phyloP scores from a whole-genome alignment of 2,113 vertebrate genomes.

The Neodontobutis hainanensis region DNA sequence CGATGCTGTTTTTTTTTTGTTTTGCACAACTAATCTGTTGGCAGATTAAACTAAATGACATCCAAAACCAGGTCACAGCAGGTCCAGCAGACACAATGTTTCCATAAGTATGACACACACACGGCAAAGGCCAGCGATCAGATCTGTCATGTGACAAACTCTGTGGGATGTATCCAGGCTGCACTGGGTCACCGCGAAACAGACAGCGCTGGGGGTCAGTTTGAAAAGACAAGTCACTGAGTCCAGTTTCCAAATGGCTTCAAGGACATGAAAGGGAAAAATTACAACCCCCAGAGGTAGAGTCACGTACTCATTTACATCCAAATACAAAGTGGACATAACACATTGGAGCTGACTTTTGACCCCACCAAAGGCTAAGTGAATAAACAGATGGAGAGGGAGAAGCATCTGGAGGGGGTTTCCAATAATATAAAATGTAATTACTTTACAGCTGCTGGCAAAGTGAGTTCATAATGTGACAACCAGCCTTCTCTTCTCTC shows the following conservation, averaged over 20 bases:
- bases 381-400: conserved; percentile 53
- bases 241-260: conserved; percentile 25
- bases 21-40: background rate
- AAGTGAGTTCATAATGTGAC: conserved; percentile 54
- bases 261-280: conserved; percentile 37
- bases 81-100: conserved; percentile 13
- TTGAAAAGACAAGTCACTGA: background rate
- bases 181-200: background rate
- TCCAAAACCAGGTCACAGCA: conserved; percentile 2
- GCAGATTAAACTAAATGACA: conserved; percentile 10
- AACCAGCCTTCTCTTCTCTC: conserved; percentile 22
- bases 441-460: conserved; percentile 51
- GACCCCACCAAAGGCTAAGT: conserved; percentile 33
- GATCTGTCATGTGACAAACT: conserved; percentile 23
- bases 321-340: conserved; percentile 21
- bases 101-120: conserved; percentile 17
- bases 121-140: conserved; percentile 11
- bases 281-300: conserved; percentile 4
- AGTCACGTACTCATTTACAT: conserved; percentile 16
- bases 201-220: conserved; percentile 2
- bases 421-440: conserved; percentile 58
- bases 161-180: conserved; percentile 15
- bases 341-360: conserved; percentile 38
- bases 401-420: conserved; percentile 62
- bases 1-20: background rate